phyloP scores from a whole-genome alignment of 1,140 invertebrate genomes.

The Hesperophylax magnus region DNA sequence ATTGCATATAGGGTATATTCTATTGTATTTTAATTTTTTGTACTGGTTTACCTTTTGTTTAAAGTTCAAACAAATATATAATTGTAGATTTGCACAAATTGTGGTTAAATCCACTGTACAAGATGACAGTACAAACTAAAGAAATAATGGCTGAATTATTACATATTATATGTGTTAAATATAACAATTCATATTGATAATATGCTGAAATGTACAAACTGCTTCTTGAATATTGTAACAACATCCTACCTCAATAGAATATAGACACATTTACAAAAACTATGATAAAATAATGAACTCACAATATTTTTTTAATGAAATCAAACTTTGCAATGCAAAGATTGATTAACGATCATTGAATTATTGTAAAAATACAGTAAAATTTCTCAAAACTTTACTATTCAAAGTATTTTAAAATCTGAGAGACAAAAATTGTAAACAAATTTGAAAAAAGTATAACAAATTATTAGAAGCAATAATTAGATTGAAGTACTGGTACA shows the following conservation, averaged over 20 bases:
- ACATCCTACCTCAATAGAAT: conserved; percentile 27
- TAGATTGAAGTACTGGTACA: too few species aligned
- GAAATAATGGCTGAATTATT: conserved; percentile 17
- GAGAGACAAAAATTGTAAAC: too few species aligned
- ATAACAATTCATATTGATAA: neutral
- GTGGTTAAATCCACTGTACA: conserved; percentile 43
- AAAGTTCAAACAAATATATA: too few species aligned
- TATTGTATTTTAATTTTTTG: conserved; percentile 7
- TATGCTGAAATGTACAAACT: conserved; percentile 6
- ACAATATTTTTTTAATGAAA: too few species aligned
- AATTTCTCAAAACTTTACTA: too few species aligned
- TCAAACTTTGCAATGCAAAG: too few species aligned
- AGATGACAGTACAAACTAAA: conserved; percentile 48
- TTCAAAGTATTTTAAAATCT: too few species aligned
- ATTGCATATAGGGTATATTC: conserved; percentile 5
- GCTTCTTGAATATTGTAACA: neutral
- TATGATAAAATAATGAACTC: neutral
- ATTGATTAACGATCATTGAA: too few species aligned
- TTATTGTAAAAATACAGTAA: too few species aligned
- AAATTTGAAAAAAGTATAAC: too few species aligned
- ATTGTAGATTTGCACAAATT: conserved; percentile 42
- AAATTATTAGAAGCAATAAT: too few species aligned
- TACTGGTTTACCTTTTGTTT: too few species aligned
- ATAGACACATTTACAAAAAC: conserved; percentile 10
- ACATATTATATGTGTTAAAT: neutral